Base-by-base conservation (phyloP, 1,140 invertebrate species). In the Drosophila ficusphila region DNA sequence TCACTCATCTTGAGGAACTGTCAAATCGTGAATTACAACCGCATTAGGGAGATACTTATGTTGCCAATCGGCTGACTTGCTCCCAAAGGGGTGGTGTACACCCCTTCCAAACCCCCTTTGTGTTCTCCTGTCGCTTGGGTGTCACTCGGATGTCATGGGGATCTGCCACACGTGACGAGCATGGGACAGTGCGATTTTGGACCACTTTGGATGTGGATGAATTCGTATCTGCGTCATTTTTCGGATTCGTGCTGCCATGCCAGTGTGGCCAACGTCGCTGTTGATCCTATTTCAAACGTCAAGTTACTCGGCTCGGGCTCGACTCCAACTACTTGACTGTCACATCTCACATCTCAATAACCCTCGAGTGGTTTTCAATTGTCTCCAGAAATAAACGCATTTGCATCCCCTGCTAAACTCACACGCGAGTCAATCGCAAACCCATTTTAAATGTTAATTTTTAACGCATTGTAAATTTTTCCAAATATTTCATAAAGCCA, bases 311-410 rank as follows among this genome's bases (percentile, higher is more conserved):
- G 21, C 54, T 57, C 67, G 36, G 29, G 39, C 69, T 49, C 58
- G 56, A 67, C 75, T 79, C 65, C 76, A 70, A 69, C 81, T 81
- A 77, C 82, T 86, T 81, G 81, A 86, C 81, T 88, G 81, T 86
- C 81, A 86, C 81, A 88, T 88, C 81, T 86, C 81, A 86, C 81
- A 88, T 88, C 81, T 86, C 81, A 86, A 86, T 86, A 86, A 88
- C 82, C 73, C 82, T 88, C 82, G 74, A 86, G 82, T 86, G 82
- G 77, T 60, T 86, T 86, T 88, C 82, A 86, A 88, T 86, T 86
- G 82, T 86, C 82, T 86, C 82, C 82, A 88, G 88, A 88, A 86
- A 78, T 88, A 86, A 77, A 78, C 77, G 76, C 77, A 88, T 88
- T 88, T 86, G 76, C 81, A 88, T 88, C 76, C 77, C 56, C 54